These are phyloP conservation scores for Corella eumyota DNA, from an alignment of 23 tunicate species.

Conservation along the genomic window DNA sequence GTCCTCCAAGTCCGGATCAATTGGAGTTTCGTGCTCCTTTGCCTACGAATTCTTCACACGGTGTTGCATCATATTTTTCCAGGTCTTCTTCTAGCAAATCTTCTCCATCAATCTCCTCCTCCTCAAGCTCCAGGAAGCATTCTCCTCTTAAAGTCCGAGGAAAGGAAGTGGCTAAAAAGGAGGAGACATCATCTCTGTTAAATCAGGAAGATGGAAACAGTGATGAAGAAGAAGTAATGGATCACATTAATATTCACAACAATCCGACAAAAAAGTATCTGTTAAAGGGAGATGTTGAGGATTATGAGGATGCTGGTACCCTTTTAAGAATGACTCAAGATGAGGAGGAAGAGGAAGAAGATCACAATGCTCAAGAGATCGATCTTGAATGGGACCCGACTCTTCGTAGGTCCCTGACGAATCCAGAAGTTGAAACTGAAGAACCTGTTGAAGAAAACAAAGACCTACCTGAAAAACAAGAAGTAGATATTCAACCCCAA, in stretches of 20 bases:
- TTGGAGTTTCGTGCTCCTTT: slow-evolving; percentile 6
- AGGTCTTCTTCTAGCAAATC: slow-evolving; percentile 6
- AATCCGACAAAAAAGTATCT: slow-evolving; percentile 9
- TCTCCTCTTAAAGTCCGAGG: slow-evolving; percentile 32
- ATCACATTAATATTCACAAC: too few species aligned
- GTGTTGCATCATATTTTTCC: slow-evolving; percentile 8
- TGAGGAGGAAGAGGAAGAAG: slow-evolving; percentile 1
- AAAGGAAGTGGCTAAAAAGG: slow-evolving; percentile 36
- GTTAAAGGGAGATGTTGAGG: neutral
- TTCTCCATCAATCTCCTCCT: slow-evolving; percentile 1
- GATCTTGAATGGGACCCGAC: slow-evolving; percentile 43
- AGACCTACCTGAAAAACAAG: neutral
- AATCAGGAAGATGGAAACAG: slow-evolving; percentile 19
- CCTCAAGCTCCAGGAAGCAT: slow-evolving; percentile 23
- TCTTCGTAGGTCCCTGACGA: too few species aligned
- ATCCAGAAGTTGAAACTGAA: neutral
- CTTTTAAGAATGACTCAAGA: slow-evolving; percentile 1
- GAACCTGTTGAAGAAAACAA: slow-evolving; percentile 14
- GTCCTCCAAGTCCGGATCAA: slow-evolving; percentile 29
- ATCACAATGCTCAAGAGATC: slow-evolving; percentile 6
- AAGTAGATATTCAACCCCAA: neutral
- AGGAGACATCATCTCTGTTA: slow-evolving; percentile 60
- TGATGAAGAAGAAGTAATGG: slow-evolving; percentile 43
- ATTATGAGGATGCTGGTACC: slow-evolving; percentile 7
- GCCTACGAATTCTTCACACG: neutral